These are phyloP conservation scores for Threskiornis aethiopicus DNA, from an alignment of 2,797 vertebrate species.

Conservation along the genomic window DNA sequence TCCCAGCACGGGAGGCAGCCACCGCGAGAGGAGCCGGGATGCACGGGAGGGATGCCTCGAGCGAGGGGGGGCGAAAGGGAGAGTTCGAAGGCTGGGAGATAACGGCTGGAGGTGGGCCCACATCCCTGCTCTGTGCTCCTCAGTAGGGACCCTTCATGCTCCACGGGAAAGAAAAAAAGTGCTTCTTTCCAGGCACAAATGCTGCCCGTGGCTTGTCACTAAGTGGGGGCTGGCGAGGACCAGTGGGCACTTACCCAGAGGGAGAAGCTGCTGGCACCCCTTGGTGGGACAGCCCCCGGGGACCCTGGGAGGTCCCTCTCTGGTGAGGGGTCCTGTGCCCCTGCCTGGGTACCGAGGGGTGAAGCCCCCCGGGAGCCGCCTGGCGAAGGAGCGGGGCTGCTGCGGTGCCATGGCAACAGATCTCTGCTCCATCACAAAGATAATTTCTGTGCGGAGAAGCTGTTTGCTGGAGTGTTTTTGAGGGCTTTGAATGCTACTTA, in stretches of 20 bases:
- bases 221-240: fast-evolving
- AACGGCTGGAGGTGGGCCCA: not conserved
- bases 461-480: not conserved
- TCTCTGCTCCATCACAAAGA: not conserved
- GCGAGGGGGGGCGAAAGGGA: not conserved
- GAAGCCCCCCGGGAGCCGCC: not conserved
- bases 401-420: not conserved
- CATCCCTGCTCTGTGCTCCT: not conserved
- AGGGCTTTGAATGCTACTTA: not conserved
- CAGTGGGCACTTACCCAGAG: not conserved
- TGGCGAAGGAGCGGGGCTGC: not conserved
- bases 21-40: not conserved
- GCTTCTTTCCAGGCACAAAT: not conserved
- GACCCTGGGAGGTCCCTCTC: fast-evolving
- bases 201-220: not conserved
- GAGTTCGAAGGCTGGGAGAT: not conserved
- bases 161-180: not conserved
- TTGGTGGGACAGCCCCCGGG: not conserved
- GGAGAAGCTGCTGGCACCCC: not conserved
- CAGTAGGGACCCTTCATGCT: fast-evolving
- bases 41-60: not conserved
- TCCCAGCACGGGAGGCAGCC: not conserved
- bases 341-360: fast-evolving
- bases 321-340: fast-evolving
- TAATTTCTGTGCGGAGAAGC: not conserved